phyloP scores from a whole-genome alignment of 2,797 vertebrate species.

The Chanos chanos region DNA sequence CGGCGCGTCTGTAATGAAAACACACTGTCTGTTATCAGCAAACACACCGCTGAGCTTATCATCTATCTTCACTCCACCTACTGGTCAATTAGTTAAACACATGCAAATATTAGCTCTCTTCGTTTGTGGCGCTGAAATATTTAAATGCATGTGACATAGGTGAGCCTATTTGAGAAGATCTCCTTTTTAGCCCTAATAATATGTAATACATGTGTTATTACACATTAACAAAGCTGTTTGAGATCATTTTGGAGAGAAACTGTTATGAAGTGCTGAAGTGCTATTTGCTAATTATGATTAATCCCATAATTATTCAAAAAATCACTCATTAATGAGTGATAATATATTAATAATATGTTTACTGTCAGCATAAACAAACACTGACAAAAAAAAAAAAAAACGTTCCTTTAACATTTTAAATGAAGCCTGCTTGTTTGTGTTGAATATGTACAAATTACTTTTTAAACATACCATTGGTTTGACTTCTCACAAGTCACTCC shows the following conservation, averaged over 20 bases:
- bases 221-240: background rate
- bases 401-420: slow-evolving; percentile 62
- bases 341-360: slow-evolving; percentile 65
- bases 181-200: background rate
- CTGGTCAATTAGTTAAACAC: slow-evolving; percentile 41
- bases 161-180: background rate
- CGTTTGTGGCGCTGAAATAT: too few relatives aligned
- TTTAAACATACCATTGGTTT: slow-evolving; percentile 64
- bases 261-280: background rate
- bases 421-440: slow-evolving; percentile 63
- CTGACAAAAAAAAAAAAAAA: slow-evolving; percentile 55
- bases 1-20: too few relatives aligned
- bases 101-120: background rate
- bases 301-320: slow-evolving; percentile 50
- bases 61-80: slow-evolving; percentile 37
- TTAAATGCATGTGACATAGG: background rate
- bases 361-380: slow-evolving; percentile 60
- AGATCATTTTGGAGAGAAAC: background rate
- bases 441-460: slow-evolving; percentile 71
- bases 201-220: slow-evolving; percentile 15
- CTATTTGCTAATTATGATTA: background rate
- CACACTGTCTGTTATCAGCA: too few relatives aligned
- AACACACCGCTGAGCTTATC: too few relatives aligned
- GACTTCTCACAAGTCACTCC: slow-evolving; percentile 62
- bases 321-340: slow-evolving; percentile 58